Evolutionary conservation across 2,113 vertebrate species (phyloP), one percentile per base, ranked within the genome.

Genomic region (Sorex araneus): DNA sequence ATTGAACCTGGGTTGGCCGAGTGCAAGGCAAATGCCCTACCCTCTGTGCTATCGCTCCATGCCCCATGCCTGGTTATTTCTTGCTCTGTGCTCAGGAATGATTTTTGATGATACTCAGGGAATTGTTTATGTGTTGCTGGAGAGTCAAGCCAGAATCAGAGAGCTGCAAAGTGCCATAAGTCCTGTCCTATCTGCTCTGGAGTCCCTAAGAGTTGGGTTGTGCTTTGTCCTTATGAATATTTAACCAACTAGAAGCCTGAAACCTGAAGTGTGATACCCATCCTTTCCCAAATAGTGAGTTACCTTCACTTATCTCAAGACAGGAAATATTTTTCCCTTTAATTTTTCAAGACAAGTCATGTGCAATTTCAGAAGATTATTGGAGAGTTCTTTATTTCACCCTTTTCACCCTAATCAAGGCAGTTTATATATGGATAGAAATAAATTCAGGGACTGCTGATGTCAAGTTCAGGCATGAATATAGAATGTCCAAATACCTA

Each of bases 301-400:
- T 81, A 77, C 27, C 64, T 16, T 86, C 15, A 66, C 2, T 34
- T 74, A 69, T 66, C 9, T 71, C 21, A 76, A 12, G 34, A 30
- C 28, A 71, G 36, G 30, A 89, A 95, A 87, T 71, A 74, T 79
- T 77, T 47, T 71, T 19, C 18, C 21, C 12, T 57, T 86, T 75
- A 67, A 32, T 8, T 79, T 83, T 67, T 32, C 16, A 27, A 86
- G 57, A 13, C 30, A 83, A 90, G 75, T 83, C 63, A 71, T 83
- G 71, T 40, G 19, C 79, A 69, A 28, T 10, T 85, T 89, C 0
- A 3, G n/a, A 92, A 79, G 34, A 83, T 36, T 66, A 60, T 75
- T 23, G 23, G 18, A 60, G 57, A 60, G 57, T 23, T 23, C 57
- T 60, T 91, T 32, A n/a, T 28, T 71, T 50, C 28, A 75, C 50